Base-by-base conservation (phyloP, 2,888 invertebrate genomes). In the Scaptomyza caliginosa region DNA sequence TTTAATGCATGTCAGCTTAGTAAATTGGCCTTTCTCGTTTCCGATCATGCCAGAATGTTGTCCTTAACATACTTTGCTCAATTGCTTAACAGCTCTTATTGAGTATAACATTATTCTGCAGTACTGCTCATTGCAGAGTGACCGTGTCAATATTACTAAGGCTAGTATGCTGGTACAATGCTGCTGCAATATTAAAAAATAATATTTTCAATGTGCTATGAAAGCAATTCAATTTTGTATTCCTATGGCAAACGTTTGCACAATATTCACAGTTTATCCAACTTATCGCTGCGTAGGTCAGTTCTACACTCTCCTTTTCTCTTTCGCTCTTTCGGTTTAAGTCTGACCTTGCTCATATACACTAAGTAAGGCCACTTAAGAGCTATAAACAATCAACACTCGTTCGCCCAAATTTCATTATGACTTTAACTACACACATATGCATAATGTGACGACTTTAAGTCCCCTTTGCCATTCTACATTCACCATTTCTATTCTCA, bases 381-480 rank as follows among this genome's bases (percentile, higher is more conserved):
- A 50, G 67, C 76, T 43, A 71, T 81, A 76, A 74, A 76, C 80
- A 80, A 80, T 82, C 80, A 76, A 64, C 75, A 70, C 51, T 34
- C 54, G 48, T 38, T 67, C 56, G 68, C 68, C 56, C 74, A 76
- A 76, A 83, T 76, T 78, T 82, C 68, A 77, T 81, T 74, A 80
- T 68, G 77, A 50, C 55, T 48, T 66, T 39, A 66, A 63, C 56
- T 65, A 66, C 43, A 42, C 43, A 42, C 30, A 55, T 59, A 54
- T 39, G 73, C 73, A 79, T 81, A 77, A 72, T 77, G 67, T 64
- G 58, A 34, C 71, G 65, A 60, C 74, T 60, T 64, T 54, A 26
- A 49, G 55, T 52, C 26, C 49, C 43, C 50, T 55, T 60, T 40
- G 51, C 48, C 56, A 49, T 59, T 62, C 16, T 34, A 2, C 21